Evolutionary conservation across 2,888 invertebrate species (phyloP).

Genomic region (Lepidochitona cinerea): DNA sequence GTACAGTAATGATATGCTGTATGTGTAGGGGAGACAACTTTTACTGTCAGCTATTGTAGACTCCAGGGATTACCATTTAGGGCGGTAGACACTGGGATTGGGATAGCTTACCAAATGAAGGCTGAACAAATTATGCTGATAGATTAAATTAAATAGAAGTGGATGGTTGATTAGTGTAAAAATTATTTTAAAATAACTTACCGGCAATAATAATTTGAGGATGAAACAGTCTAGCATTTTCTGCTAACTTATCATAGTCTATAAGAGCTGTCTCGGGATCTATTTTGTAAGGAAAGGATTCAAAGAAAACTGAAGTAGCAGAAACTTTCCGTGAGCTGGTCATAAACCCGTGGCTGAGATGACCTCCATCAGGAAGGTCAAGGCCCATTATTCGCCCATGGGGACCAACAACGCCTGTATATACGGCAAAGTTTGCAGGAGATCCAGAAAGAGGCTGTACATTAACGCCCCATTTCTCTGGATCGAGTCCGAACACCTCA

Average conservation of each 20-base stretch:
- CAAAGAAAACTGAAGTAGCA: constrained; percentile 97
- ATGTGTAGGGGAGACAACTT: too few species aligned
- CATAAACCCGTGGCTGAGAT: constrained; percentile 83
- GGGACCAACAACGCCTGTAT: constrained; percentile 86
- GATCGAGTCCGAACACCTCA: constrained; percentile 84
- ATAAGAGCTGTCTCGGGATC: constrained; percentile 85
- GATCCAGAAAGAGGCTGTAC: constrained; percentile 97
- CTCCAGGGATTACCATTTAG: too few species aligned
- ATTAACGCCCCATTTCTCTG: constrained; percentile 96
- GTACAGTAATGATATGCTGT: too few species aligned
- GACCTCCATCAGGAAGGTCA: constrained; percentile 97
- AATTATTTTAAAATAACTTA: too few species aligned
- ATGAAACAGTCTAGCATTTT: constrained; percentile 87
- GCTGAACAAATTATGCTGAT: too few species aligned
- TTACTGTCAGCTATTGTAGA: too few species aligned
- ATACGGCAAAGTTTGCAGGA: constrained; percentile 97
- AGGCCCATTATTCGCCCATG: constrained; percentile 97
- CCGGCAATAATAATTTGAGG: constrained; percentile 95
- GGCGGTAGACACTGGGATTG: too few species aligned
- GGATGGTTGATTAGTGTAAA: too few species aligned
- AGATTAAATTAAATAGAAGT: too few species aligned
- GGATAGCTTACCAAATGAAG: too few species aligned
- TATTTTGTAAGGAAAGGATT: constrained; percentile 98
- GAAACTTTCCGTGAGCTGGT: constrained; percentile 92
- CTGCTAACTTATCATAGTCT: constrained; percentile 90